phyloP scores from a whole-genome alignment of 2,888 invertebrate genomes.

The Dicyrtomina minuta region DNA sequence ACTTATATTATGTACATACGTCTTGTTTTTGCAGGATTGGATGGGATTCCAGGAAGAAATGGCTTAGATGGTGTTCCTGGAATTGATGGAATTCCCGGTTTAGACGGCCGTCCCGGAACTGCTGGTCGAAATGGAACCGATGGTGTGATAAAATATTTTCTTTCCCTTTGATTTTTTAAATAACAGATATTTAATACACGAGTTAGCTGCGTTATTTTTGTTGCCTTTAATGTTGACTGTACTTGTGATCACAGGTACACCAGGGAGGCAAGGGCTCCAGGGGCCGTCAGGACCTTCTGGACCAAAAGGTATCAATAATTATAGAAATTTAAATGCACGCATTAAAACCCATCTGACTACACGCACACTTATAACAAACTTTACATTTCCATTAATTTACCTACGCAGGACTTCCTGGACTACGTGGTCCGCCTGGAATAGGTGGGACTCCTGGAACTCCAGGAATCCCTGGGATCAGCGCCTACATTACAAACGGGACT shows the following conservation, averaged over 20 bases:
- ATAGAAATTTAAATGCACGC: too few relatives aligned
- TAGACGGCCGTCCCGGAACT: constrained; percentile 62
- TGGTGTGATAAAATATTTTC: too few relatives aligned
- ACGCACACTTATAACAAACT: too few relatives aligned
- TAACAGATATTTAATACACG: too few relatives aligned
- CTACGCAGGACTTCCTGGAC: constrained; percentile 66
- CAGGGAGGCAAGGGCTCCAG: constrained; percentile 68
- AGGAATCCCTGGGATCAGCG: constrained; percentile 67
- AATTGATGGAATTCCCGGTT: constrained; percentile 70
- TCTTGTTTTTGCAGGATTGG: too few relatives aligned
- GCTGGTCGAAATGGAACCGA: constrained; percentile 67
- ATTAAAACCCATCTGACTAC: too few relatives aligned
- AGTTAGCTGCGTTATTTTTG: too few relatives aligned
- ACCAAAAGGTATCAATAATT: constrained; percentile 68
- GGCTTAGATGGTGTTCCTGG: constrained; percentile 75
- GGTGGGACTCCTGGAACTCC: constrained; percentile 62
- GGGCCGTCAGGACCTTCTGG: constrained; percentile 76
- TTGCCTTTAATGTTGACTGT: too few relatives aligned
- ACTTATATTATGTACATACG: too few relatives aligned
- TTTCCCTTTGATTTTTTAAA: too few relatives aligned
- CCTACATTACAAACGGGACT: constrained; percentile 65
- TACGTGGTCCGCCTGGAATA: constrained; percentile 60
- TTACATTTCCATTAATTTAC: too few relatives aligned
- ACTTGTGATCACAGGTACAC: too few relatives aligned
- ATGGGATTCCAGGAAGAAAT: constrained; percentile 75